phyloP scores from a whole-genome alignment of 2,113 vertebrate species.

The Istiophorus platypterus region DNA sequence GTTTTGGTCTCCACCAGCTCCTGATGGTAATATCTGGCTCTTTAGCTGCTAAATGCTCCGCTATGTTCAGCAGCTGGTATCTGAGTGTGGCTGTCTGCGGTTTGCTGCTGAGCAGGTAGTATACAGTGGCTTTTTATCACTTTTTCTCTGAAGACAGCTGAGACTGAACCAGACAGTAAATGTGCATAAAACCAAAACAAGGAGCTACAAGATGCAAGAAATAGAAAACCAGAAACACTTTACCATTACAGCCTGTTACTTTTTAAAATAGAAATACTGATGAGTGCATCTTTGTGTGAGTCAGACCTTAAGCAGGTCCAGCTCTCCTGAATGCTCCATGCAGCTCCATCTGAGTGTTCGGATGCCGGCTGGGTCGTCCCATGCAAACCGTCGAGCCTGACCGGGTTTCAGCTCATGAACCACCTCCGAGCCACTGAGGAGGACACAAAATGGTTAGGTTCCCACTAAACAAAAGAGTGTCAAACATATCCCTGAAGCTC shows the following conservation, averaged over 20 bases:
- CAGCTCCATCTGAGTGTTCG: slow-evolving; percentile 89
- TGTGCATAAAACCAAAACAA: too few species aligned
- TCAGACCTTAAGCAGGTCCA: slow-evolving; percentile 92
- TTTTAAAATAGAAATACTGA: background rate
- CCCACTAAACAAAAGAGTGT: background rate
- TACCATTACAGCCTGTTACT: background rate
- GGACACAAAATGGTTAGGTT: rapidly evolving
- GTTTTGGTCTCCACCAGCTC: too few species aligned
- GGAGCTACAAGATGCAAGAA: too few species aligned
- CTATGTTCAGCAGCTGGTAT: too few species aligned
- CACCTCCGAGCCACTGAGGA: slow-evolving; percentile 81
- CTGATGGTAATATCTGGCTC: too few species aligned
- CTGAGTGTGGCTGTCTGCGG: too few species aligned
- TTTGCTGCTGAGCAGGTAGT: too few species aligned
- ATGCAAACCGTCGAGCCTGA: slow-evolving; percentile 89
- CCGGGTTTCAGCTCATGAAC: slow-evolving; percentile 85
- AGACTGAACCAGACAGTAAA: background rate
- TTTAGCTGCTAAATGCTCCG: too few species aligned
- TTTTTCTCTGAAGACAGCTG: background rate
- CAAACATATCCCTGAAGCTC: too few species aligned
- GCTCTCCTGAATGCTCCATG: slow-evolving; percentile 85
- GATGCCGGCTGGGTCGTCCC: slow-evolving; percentile 90
- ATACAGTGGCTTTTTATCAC: background rate
- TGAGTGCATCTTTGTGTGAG: too few species aligned
- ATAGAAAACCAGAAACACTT: too few species aligned